Evolutionary conservation across 2,113 vertebrate species (phyloP), one percentile per base, ranked within the genome.

Genomic region (Gnathonemus echidnorhynchus): DNA sequence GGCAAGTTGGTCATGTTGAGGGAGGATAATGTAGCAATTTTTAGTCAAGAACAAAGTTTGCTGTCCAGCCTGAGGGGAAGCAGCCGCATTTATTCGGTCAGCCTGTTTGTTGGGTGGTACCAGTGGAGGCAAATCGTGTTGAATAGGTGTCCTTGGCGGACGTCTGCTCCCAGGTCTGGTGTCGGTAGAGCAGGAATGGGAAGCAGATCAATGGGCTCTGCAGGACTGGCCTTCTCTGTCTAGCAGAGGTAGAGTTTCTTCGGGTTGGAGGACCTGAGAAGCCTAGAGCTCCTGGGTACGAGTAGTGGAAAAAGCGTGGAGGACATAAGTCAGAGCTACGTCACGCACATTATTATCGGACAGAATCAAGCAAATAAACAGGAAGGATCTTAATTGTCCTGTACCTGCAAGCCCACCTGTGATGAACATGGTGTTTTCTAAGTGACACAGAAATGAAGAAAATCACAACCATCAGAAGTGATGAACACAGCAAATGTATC

Each of bases 221-320:
- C 94, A 97, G 97, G 93, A 96, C 95, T 89, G 97, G 97, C 95
- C 96, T 97, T 94, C 93, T 95, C 98, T 96, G 97, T 98, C 95
- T 96, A 97, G 91, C 96, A 97, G 96, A 97, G 96, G 96, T 95
- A 96, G 96, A 97, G 96, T 97, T 96, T 97, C 96, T 74, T 96
- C 96, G 93, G 96, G 96, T 92, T 93, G 96, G 96, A 97, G 95
- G 96, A 97, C 98, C 97, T 98, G 97, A 96, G 98, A 97, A 96
- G 93, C 95, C 92, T 95, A 95, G 93, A 94, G 97, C 96, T 98
- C 98, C 97, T 97, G 97, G 97, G 97, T 98, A 98, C 99, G 98
- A 97, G 98, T 98, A 97, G 96, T 96, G 96, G 96, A 96, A 96
- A 94, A 95, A 96, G 90, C 97, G 98, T 99, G 92, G 2, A 66